These are phyloP conservation scores for Timandra comae DNA, from an alignment of 2,888 invertebrate species.

Conservation along the genomic window DNA sequence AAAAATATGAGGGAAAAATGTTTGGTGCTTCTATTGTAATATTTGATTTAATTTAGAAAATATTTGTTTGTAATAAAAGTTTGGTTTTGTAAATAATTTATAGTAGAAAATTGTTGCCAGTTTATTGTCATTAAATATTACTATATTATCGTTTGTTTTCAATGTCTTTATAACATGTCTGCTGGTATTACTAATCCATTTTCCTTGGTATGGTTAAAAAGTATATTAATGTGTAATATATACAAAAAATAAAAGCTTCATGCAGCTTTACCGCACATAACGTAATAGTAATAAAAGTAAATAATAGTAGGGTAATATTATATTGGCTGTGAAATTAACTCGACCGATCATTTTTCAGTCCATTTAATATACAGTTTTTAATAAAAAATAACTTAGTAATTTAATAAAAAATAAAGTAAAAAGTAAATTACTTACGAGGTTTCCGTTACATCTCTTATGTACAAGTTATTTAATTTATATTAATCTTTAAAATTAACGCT, in stretches of 20 bases:
- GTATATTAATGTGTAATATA: no score
- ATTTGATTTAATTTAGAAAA: conserved; percentile 14
- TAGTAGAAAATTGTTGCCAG: conserved; percentile 27
- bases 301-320: conserved; percentile 45
- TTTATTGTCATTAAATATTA: conserved; percentile 28
- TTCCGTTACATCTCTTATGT: no score
- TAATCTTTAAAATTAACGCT: no score
- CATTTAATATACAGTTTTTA: conserved; percentile 19
- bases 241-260: conserved; percentile 13
- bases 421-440: no score
- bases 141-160: conserved; percentile 14
- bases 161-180: conserved; percentile 23
- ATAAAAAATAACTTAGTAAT: conserved; percentile 25
- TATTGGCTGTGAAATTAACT: conserved; percentile 68
- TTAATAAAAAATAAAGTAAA: conserved; percentile 15
- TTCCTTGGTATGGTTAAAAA: no score
- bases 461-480: no score
- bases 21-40: no score
- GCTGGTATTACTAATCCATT: conserved; percentile 16
- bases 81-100: conserved; percentile 11
- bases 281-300: conserved; percentile 10
- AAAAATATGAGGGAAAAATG: no score
- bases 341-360: conserved; percentile 53
- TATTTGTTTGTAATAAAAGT: conserved; percentile 14
- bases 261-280: conserved; percentile 18